phyloP scores from a whole-genome alignment of 2,797 vertebrate species.

The Pempheris klunzingeri region DNA sequence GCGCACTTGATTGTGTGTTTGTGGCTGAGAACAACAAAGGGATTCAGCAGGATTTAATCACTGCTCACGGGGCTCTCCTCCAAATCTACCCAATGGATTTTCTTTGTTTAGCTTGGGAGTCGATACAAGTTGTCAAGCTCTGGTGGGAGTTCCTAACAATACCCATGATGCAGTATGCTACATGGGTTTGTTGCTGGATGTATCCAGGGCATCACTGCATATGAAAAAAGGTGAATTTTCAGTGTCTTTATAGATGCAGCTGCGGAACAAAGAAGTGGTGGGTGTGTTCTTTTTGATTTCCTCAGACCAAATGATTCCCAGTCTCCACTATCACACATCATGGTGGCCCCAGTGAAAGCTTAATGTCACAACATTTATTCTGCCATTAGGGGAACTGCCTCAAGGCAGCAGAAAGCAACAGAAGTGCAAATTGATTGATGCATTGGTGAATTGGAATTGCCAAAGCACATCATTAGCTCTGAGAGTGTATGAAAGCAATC shows the following conservation, averaged over 20 bases:
- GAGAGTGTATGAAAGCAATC: constrained; percentile 31
- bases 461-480: constrained; percentile 29
- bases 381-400: constrained; percentile 22
- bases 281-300: constrained; percentile 9
- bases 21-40: constrained; percentile 3
- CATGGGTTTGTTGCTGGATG: neutral
- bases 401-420: neutral
- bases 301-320: constrained; percentile 8
- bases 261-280: constrained; percentile 10
- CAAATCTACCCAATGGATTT: constrained; percentile 34
- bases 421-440: constrained; percentile 48
- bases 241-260: neutral
- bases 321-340: constrained; percentile 18
- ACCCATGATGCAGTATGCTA: neutral
- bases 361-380: constrained; percentile 46
- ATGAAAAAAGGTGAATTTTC: neutral
- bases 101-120: constrained; percentile 22
- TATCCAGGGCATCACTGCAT: neutral
- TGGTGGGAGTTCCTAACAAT: constrained; percentile 26
- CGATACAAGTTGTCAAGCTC: constrained; percentile 8
- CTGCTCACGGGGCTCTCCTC: constrained; percentile 10
- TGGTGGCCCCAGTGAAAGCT: neutral
- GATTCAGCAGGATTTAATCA: constrained; percentile 23
- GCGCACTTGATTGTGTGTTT: constrained; percentile 2
- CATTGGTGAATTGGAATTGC: constrained; percentile 42